A percentile compares a stretch with the other conserved stretches of the same genome.
Conservation (phyloP, 2,113 vertebrate genomes). For the Lepus americanus region DNA sequence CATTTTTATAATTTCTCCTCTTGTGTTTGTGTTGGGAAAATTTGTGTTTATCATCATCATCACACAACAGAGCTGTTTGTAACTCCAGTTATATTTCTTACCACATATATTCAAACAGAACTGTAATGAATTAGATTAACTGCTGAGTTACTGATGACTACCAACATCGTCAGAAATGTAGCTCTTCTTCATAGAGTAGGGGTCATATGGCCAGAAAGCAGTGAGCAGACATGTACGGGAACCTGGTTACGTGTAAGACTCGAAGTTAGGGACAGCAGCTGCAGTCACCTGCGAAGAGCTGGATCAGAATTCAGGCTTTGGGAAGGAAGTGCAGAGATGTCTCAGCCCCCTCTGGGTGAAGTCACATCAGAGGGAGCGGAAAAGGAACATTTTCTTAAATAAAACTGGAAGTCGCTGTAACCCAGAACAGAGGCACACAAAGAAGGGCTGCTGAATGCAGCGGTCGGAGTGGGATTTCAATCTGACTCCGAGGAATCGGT, state of each 20-base stretch:
- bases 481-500: background rate
- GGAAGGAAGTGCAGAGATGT: background rate
- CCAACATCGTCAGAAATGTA: background rate
- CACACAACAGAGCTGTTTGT: conserved; percentile 32
- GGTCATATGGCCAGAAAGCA: background rate
- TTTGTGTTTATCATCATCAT: background rate
- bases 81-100: conserved; percentile 39
- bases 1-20: background rate
- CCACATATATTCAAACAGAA: background rate
- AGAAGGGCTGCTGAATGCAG: background rate
- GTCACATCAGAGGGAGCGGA: conserved; percentile 10
- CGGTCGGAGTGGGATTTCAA: background rate
- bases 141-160: background rate
- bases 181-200: background rate
- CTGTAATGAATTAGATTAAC: conserved; percentile 12
- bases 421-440: background rate
- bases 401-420: background rate
- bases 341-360: background rate
- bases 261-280: background rate
- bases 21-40: conserved; percentile 5
- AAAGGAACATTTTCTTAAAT: conserved; percentile 35
- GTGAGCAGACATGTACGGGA: background rate
- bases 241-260: background rate
- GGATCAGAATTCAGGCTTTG: conserved; percentile 14
- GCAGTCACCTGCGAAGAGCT: background rate